These are phyloP conservation scores for Stichodactyla helianthus DNA, from an alignment of 64 coral and sea anemone species.

Conservation along the genomic window DNA sequence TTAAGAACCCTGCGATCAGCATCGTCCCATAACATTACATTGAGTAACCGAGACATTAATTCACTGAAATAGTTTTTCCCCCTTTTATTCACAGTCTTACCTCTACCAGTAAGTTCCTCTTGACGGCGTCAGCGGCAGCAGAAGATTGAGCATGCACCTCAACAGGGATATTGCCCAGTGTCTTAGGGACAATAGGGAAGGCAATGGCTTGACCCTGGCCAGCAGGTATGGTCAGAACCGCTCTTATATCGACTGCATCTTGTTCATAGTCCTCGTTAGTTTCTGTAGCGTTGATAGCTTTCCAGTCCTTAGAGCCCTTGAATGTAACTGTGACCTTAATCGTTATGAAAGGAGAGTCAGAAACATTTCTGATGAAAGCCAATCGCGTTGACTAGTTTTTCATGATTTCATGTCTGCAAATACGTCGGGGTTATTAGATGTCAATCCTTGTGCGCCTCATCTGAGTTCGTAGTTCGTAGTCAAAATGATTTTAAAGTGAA, in stretches of 20 bases:
- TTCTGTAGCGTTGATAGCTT: constrained; percentile 9
- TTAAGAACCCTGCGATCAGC: no score
- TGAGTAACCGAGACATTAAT: not conserved
- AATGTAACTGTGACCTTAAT: constrained; percentile 59
- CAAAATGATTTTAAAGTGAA: no score
- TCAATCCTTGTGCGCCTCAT: no score
- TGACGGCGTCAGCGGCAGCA: constrained; percentile 47
- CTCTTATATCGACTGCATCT: constrained; percentile 15
- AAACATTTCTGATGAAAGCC: not conserved
- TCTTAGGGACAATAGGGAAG: constrained; percentile 47
- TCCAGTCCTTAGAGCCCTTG: constrained; percentile 62
- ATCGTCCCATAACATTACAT: no score
- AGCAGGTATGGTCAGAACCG: not conserved
- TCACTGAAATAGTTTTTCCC: not conserved
- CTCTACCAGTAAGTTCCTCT: constrained; percentile 55
- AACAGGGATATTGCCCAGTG: constrained; percentile 41
- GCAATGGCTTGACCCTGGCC: constrained; percentile 38
- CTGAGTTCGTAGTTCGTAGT: no score
- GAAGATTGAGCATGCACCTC: constrained; percentile 44
- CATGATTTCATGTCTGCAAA: no score
- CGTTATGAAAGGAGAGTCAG: not conserved
- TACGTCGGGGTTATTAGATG: no score
- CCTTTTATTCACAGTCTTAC: constrained; percentile 17
- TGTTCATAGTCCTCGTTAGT: not conserved
- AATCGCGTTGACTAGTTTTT: no score